Conservation (phyloP, 2,888 invertebrate genomes). For the Hirtodrosophila duncani region DNA sequence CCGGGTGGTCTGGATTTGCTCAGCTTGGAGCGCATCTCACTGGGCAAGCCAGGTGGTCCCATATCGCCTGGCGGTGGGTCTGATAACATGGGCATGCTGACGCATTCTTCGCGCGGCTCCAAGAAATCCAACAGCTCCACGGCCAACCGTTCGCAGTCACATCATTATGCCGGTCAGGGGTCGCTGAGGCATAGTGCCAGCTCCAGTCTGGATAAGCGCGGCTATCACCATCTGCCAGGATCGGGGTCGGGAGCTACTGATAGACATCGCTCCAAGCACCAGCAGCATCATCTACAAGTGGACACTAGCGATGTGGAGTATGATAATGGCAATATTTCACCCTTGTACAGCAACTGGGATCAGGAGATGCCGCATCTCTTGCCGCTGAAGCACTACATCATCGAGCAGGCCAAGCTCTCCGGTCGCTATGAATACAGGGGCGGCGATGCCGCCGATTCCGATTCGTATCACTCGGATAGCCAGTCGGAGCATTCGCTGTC, state of each 20-base stretch:
- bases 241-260: constrained; percentile 37
- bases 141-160: constrained; percentile 55
- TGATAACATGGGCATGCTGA: constrained; percentile 72
- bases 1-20: constrained; percentile 64
- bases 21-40: constrained; percentile 67
- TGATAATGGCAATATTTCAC: constrained; percentile 82
- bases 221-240: constrained; percentile 41
- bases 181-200: constrained; percentile 68
- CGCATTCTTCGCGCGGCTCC: constrained; percentile 74
- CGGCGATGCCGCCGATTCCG: constrained; percentile 84
- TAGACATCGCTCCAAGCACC: constrained; percentile 61
- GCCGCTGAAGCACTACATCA: constrained; percentile 91
- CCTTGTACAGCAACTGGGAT: constrained; percentile 87
- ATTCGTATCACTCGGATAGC: constrained; percentile 88
- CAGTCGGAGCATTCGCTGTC: constrained; percentile 83
- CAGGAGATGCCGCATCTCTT: constrained; percentile 85
- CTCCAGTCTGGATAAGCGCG: constrained; percentile 71
- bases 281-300: constrained; percentile 61
- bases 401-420: constrained; percentile 87
- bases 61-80: constrained; percentile 71
- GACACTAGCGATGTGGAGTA: constrained; percentile 80
- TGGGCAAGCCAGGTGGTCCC: constrained; percentile 56
- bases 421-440: constrained; percentile 84
- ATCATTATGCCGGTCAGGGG: constrained; percentile 47
- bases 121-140: constrained; percentile 62